Base-by-base conservation (phyloP, 2,113 vertebrate genomes). In the Sialia sialis region DNA sequence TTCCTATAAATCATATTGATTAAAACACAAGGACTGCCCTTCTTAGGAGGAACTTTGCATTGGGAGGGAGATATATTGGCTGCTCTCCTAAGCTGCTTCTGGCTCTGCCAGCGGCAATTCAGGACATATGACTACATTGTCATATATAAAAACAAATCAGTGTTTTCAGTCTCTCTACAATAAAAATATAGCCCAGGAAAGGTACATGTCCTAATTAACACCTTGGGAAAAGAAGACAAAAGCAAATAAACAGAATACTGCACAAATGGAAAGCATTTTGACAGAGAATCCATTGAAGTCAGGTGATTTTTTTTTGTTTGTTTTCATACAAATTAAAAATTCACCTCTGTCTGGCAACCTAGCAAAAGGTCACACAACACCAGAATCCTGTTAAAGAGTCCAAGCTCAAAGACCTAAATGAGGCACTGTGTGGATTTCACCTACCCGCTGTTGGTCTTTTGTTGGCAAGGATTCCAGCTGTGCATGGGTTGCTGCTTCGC, bases 221-320 rank as follows among this genome's bases (percentile, higher is more conserved):
- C 81, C 62, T 87, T 3, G 4, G 60, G 87, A 94, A 64, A 29
- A 81, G 58, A 84, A 75, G 54, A 68, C 29, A 89, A 93, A 90
- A 74, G 25, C 63, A 72, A 84, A 69, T 43, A 73, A 60, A 36
- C 9, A 66, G 41, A 86, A 58, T 52, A 46, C 43, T 4, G 2
- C 39, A 67, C 83, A 93, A 73, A 89, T 78, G 77, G 87, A 81
- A 94, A 89, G 60, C 13, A 72, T 77, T 90, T 92, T 81, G 68
- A 74, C 83, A 78, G 59, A 0, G 4, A 80, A 87, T 74, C 88
- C 60, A 89, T 67, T 96, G 86, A 95, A 94, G 52, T 89, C 64
- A 56, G n/a, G 69, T 66, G 41, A 73, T 64, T 36, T 44, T 39
- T n/a, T 55, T 69, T 52, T 46, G 39, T 66, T 86, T 90, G 88